A percentile compares a stretch with the other conserved stretches of the same genome.
phyloP scores from a whole-genome alignment of 2,888 invertebrate genomes.

The Eupelmus urozonus region DNA sequence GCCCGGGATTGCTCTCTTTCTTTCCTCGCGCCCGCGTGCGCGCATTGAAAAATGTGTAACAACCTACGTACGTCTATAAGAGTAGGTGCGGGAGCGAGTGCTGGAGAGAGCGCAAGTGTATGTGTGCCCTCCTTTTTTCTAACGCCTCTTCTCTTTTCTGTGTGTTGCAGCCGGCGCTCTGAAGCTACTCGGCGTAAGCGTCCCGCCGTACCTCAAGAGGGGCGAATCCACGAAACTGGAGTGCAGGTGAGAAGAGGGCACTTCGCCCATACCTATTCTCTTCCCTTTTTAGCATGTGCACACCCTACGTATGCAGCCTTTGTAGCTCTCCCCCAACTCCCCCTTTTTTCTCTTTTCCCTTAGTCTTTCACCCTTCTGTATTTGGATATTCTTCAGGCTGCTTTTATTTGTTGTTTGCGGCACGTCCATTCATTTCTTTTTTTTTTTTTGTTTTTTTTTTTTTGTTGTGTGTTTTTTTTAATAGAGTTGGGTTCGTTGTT shows the following conservation, averaged over 20 bases:
- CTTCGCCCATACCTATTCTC: conserved; percentile 38
- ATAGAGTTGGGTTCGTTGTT: no score
- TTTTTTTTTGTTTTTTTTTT: neutral
- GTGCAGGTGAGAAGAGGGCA: conserved; percentile 76
- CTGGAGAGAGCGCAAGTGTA: no score
- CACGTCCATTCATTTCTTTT: neutral
- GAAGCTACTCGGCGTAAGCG: conserved; percentile 75
- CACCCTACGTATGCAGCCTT: neutral
- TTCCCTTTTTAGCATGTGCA: neutral
- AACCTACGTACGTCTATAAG: neutral
- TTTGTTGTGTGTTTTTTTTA: neutral
- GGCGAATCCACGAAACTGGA: conserved; percentile 77
- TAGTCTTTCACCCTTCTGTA: neutral
- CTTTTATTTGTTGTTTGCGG: neutral
- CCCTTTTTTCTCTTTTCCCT: conserved; percentile 8
- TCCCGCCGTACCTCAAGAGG: conserved; percentile 76
- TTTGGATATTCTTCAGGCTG: neutral
- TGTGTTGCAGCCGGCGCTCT: conserved; percentile 75
- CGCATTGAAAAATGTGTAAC: neutral
- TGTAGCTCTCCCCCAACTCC: neutral
- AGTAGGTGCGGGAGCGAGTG: no score
- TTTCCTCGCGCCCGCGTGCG: neutral
- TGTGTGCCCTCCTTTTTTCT: conserved; percentile 34
- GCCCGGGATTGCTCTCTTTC: neutral
- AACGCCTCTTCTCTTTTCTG: conserved; percentile 60